Percentiles rank a stretch among this genome's conserved stretches.
phyloP scores from a whole-genome alignment of 1,140 invertebrate genomes.

The Anoplolepis gracilipes region DNA sequence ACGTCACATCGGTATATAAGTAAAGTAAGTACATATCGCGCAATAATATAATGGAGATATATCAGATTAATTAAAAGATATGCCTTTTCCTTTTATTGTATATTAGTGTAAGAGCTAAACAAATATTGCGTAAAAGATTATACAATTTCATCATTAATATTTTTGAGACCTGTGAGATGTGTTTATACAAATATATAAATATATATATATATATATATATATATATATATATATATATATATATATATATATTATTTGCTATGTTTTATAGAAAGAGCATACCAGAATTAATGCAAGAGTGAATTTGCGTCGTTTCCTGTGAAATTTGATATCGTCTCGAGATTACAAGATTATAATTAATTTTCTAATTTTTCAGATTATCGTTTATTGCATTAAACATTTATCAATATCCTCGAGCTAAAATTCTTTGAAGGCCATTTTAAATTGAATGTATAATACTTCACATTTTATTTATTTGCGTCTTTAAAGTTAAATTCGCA shows the following conservation, averaged over 20 bases:
- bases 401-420: neutral
- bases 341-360: neutral
- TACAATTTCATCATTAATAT: constrained; percentile 31
- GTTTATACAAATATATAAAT: constrained; percentile 10
- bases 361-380: neutral
- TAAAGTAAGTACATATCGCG: constrained; percentile 29
- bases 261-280: constrained; percentile 2
- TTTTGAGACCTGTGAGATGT: neutral
- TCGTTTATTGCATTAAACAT: neutral
- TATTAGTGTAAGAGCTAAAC: constrained; percentile 2
- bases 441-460: neutral
- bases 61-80: neutral
- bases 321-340: neutral
- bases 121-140: neutral
- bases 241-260: neutral
- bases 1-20: neutral
- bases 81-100: constrained; percentile 18
- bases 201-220: too few species aligned
- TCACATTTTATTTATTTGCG: neutral
- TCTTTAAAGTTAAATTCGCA: neutral
- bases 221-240: too few species aligned
- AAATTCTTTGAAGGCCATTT: neutral
- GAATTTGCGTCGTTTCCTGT: neutral
- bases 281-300: neutral
- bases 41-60: neutral